These are phyloP conservation scores for Philotrypesis tridentata DNA, from an alignment of 1,140 invertebrate species.

Conservation along the genomic window DNA sequence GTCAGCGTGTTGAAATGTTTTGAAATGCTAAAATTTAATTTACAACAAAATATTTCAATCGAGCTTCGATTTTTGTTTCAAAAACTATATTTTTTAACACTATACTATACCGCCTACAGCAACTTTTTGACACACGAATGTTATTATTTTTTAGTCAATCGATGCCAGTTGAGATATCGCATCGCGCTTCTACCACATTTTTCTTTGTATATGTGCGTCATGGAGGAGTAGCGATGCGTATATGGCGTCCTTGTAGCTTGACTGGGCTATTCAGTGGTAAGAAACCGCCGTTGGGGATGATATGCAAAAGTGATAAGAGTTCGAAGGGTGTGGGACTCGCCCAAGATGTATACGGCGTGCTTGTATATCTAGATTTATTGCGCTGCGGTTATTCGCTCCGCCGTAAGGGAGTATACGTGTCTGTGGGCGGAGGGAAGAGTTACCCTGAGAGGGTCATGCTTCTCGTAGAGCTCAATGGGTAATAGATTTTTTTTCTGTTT, in stretches of 20 bases:
- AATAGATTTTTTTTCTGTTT: background rate
- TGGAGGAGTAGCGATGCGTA: background rate
- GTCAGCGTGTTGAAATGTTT: too few relatives aligned
- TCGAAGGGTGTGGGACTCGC: background rate
- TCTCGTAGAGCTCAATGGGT: background rate
- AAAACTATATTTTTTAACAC: too few relatives aligned
- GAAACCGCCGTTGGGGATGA: background rate
- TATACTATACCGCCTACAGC: too few relatives aligned
- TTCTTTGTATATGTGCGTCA: background rate
- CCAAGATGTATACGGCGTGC: background rate
- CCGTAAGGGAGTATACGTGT: background rate
- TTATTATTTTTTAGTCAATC: too few relatives aligned
- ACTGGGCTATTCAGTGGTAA: background rate
- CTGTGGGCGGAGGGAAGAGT: background rate
- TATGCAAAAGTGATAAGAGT: constrained; percentile 7
- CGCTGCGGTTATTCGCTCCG: background rate
- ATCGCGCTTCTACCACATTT: background rate
- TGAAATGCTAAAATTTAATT: too few relatives aligned
- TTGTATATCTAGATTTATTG: background rate
- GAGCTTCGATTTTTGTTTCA: too few relatives aligned
- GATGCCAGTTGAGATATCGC: too few relatives aligned
- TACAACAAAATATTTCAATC: too few relatives aligned
- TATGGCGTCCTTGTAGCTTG: background rate
- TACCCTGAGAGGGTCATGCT: background rate
- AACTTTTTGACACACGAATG: too few relatives aligned